Evolutionary conservation across 2,113 vertebrate species (phyloP), one percentile per base, ranked within the genome.

Genomic region (Pyxicephalus adspersus): DNA sequence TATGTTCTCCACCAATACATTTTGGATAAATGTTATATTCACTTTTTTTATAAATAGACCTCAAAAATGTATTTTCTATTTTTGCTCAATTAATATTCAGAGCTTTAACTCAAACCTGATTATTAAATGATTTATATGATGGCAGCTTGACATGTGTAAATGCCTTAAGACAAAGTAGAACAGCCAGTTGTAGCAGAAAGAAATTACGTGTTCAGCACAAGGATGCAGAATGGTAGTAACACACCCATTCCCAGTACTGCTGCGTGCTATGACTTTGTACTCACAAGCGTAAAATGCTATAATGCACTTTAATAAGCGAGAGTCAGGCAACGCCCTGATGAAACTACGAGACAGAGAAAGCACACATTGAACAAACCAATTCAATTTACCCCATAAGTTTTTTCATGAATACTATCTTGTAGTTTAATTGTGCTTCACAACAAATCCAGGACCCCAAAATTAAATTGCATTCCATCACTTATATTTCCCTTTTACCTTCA

Each of bases 221-320:
- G 29, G 64, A 67, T 57, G 76, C 65, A 77, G 61, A 65, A n/a
- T 57, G 29, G 6, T 77, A 29, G 74, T 29, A 54, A 58, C 64
- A 78, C 76, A 78, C 76, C 76, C 22, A 67, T 78, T 78, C 76
- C 64, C 64, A 66, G 51, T 26, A 29, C 38, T 16, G 58, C 60
- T 64, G 74, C 60, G 64, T 61, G 74, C 74, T 77, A 77, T 25
- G 38, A 26, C 38, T 54, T 28, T 77, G 60, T 77, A 63, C 74
- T 64, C 74, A 76, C 38, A 64, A 20, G 76, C 45, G 38, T 5
- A 78, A 51, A 65, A 66, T 23, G 45, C n/a, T n/a, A 52, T 25
- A 1, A 23, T 67, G 51, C 18, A 38, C 29, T 57, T 22, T 50
- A 38, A 25, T 57, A 22, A 45, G 31, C 5, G 65, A 22, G 34